Percentiles rank a stretch among this genome's conserved stretches.
Evolutionary conservation across 2,888 invertebrate genomes (phyloP).

Genomic region (Drosophila prolongata): DNA sequence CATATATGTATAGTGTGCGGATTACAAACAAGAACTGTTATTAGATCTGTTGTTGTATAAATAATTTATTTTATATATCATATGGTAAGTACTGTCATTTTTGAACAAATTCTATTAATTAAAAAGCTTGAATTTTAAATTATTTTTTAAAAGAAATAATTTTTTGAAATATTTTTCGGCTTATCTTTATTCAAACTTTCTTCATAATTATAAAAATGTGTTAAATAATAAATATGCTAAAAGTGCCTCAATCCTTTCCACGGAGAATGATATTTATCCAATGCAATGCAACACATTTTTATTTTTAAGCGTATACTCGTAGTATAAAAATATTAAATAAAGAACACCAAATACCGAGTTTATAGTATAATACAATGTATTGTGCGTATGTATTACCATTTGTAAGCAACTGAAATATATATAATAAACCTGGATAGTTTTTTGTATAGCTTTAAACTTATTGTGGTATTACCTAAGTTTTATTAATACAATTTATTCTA

Average conservation of each 20-base stretch:
- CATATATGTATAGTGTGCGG: too few species aligned
- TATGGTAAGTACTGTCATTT: slow-evolving; percentile 12
- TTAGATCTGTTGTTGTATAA: neutral
- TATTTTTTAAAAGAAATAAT: neutral
- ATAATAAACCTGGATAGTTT: too few species aligned
- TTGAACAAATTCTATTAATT: neutral
- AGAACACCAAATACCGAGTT: neutral
- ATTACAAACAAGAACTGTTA: neutral
- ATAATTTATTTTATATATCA: neutral
- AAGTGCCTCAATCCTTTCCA: too few species aligned
- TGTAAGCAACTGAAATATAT: too few species aligned
- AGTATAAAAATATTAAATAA: neutral
- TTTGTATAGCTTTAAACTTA: too few species aligned
- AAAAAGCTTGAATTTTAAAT: neutral
- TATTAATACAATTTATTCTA: too few species aligned
- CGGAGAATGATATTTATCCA: too few species aligned
- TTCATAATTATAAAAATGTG: neutral
- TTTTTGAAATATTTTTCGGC: neutral
- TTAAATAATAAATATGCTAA: neutral
- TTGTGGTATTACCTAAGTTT: too few species aligned
- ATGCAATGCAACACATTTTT: neutral
- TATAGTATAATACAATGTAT: neutral
- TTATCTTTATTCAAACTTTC: too few species aligned
- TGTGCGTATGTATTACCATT: too few species aligned
- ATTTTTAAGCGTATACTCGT: neutral